These are phyloP conservation scores for Lipophrys pholis DNA, from an alignment of 2,113 vertebrate genomes.

Conservation along the genomic window DNA sequence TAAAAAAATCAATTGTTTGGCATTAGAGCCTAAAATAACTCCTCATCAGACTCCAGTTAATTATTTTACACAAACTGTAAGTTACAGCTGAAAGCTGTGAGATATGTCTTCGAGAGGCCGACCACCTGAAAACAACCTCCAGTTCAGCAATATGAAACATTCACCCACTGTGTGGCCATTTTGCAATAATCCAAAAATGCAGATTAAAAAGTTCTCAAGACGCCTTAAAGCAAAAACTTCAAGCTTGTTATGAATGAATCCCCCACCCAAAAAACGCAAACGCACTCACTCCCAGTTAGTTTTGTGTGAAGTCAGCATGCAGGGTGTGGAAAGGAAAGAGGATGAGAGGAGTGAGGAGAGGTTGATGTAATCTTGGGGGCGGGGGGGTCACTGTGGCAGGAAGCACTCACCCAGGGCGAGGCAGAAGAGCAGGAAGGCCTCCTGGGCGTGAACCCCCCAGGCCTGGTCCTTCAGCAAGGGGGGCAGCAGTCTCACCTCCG, in stretches of 20 bases:
- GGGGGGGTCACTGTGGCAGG: conserved; percentile 51
- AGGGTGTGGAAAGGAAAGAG: conserved; percentile 5
- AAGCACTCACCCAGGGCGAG: conserved; percentile 93
- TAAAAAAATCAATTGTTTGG: conserved; percentile 34
- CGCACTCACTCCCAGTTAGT: conserved; percentile 34
- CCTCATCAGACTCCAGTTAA: conserved; percentile 25
- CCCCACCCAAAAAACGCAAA: not conserved
- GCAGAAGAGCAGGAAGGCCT: conserved; percentile 94
- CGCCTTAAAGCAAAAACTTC: conserved; percentile 18
- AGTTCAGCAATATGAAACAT: conserved; percentile 28
- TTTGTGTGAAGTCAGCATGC: conserved; percentile 57
- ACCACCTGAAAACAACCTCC: conserved; percentile 12
- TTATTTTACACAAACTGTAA: conserved; percentile 32
- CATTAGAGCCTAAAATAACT: conserved; percentile 27
- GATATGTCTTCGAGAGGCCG: conserved; percentile 5
- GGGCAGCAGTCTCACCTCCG: conserved; percentile 88
- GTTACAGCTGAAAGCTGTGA: conserved; percentile 6
- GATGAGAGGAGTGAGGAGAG: not conserved
- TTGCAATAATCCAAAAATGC: conserved; percentile 6
- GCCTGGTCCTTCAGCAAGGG: conserved; percentile 94
- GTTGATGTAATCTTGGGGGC: conserved; percentile 7
- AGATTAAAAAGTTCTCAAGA: conserved; percentile 7
- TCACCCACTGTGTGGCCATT: conserved; percentile 8
- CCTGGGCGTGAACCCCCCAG: conserved; percentile 87
- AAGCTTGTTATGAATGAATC: conserved; percentile 28